phyloP scores from a whole-genome alignment of 2,888 invertebrate genomes.

The Bombylius major region DNA sequence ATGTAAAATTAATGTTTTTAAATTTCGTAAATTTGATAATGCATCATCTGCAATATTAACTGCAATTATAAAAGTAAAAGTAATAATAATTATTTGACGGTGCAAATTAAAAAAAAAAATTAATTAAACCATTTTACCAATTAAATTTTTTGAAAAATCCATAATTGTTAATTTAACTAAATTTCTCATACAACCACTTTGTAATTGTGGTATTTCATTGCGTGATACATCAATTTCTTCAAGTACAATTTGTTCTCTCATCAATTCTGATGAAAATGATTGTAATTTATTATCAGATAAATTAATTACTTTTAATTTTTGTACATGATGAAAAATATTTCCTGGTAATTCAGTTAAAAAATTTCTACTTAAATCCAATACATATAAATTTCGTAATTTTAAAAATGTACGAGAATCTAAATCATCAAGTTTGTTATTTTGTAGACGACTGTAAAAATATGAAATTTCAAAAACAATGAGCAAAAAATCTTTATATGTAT shows the following conservation, averaged over 20 bases:
- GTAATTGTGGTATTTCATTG: conserved; percentile 44
- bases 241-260: conserved; percentile 41
- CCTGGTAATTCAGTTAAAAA: conserved; percentile 39
- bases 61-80: conserved; percentile 11
- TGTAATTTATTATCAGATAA: conserved; percentile 36
- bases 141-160: conserved; percentile 49
- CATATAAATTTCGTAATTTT: conserved; percentile 44
- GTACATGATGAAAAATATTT: conserved; percentile 40
- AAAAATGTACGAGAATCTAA: conserved; percentile 39
- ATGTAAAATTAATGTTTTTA: conserved; percentile 36
- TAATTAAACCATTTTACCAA: conserved; percentile 21
- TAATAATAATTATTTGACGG: conserved; percentile 2
- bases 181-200: conserved; percentile 39
- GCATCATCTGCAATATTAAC: conserved; percentile 28
- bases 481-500: no score
- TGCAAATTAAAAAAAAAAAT: not conserved
- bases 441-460: conserved; percentile 40
- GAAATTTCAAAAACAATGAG: no score
- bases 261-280: conserved; percentile 38
- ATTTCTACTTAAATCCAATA: conserved; percentile 50
- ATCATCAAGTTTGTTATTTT: conserved; percentile 45
- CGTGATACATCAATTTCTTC: conserved; percentile 53
- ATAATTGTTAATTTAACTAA: conserved; percentile 42
- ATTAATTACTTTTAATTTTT: conserved; percentile 31
- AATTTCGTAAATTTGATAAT: conserved; percentile 24